These are phyloP conservation scores for Uloborus diversus DNA, from an alignment of 1,140 invertebrate species.

Conservation along the genomic window DNA sequence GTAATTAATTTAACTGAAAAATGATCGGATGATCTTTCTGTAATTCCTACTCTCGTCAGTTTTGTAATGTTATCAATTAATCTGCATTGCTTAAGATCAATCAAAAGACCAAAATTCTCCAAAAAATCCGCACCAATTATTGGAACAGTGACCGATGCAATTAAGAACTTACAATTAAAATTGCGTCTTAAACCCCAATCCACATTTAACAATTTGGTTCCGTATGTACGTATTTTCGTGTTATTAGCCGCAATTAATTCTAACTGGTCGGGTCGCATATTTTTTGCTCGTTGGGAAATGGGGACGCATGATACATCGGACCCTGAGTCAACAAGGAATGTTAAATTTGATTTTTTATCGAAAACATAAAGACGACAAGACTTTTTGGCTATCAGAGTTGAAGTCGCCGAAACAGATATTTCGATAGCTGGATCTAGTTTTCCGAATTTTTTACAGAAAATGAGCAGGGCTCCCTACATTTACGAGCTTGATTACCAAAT, in stretches of 20 bases:
- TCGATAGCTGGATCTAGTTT: neutral
- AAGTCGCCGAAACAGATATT: neutral
- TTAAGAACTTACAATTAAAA: conserved; percentile 31
- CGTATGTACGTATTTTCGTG: conserved; percentile 32
- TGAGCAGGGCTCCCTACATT: conserved; percentile 21
- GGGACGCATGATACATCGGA: conserved; percentile 24
- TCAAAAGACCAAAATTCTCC: neutral
- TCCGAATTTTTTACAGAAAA: neutral
- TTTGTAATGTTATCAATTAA: conserved; percentile 26
- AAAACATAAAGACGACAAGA: conserved; percentile 22
- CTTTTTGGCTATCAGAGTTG: neutral
- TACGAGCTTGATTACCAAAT: conserved; percentile 32
- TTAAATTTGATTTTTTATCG: conserved; percentile 1
- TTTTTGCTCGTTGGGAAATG: neutral
- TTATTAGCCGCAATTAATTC: conserved; percentile 48
- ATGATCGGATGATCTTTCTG: neutral
- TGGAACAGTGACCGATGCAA: neutral
- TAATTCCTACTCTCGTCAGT: neutral
- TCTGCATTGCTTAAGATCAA: conserved; percentile 1
- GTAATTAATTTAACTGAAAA: neutral
- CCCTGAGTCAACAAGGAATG: conserved; percentile 43
- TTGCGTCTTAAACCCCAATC: conserved; percentile 24
- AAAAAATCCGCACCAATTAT: conserved; percentile 53
- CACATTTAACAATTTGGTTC: neutral
- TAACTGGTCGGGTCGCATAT: neutral